These are phyloP conservation scores for Tragulus kanchil DNA, from an alignment of 2,113 vertebrate species.

Conservation along the genomic window DNA sequence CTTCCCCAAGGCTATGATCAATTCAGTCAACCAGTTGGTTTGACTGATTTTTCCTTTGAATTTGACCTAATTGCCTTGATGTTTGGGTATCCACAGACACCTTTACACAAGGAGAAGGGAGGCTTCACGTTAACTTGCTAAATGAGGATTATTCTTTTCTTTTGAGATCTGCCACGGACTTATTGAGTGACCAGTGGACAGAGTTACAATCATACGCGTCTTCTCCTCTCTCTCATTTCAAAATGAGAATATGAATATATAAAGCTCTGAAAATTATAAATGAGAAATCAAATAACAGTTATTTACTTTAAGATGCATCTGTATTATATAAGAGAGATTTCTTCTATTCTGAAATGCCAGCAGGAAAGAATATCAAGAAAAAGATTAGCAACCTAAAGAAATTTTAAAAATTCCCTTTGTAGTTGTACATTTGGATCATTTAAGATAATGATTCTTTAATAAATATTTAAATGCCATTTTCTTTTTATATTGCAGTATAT, in stretches of 20 bases:
- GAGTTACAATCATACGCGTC: slow-evolving; percentile 27
- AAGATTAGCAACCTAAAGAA: background rate
- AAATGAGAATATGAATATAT: background rate
- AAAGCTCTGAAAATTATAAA: background rate
- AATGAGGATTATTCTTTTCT: background rate
- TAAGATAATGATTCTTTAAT: slow-evolving; percentile 51
- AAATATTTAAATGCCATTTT: slow-evolving; percentile 52
- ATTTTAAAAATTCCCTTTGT: background rate
- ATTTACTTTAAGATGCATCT: slow-evolving; percentile 22
- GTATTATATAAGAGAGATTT: background rate
- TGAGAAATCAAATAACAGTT: slow-evolving; percentile 9
- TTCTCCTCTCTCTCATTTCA: background rate
- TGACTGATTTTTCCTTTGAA: slow-evolving; percentile 59
- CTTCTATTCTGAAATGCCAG: slow-evolving; percentile 34
- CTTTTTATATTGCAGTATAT: background rate
- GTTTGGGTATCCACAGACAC: slow-evolving; percentile 21
- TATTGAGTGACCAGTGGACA: background rate
- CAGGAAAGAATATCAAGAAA: background rate
- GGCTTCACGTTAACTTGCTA: slow-evolving; percentile 30
- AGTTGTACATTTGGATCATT: background rate
- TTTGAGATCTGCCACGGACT: background rate
- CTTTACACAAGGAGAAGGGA: slow-evolving; percentile 50
- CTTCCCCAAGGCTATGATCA: slow-evolving; percentile 43
- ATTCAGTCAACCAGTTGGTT: slow-evolving; percentile 38
- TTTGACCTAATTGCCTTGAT: slow-evolving; percentile 40